Conservation (phyloP, 2,797 vertebrate genomes). For the Pseudotriccus pelzelni region DNA sequence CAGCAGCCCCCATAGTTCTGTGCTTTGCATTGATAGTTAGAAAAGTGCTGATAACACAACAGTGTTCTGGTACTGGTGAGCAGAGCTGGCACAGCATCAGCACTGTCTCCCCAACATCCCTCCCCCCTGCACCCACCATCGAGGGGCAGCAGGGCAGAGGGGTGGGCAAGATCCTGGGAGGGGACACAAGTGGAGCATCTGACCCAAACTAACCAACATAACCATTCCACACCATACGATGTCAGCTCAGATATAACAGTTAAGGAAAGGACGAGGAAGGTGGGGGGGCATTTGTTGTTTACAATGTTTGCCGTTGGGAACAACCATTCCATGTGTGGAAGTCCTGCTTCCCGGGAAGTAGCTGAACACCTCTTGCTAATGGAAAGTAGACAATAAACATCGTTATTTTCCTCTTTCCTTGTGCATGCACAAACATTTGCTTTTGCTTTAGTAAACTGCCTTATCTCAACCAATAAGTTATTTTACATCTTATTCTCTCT, state of each 20-base stretch:
- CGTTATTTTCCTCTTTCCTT: background rate
- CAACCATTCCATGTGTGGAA: background rate
- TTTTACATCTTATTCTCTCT: background rate
- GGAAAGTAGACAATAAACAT: background rate
- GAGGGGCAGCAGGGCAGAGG: background rate
- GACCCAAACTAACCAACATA: background rate
- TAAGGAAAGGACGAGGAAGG: background rate
- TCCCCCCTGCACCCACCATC: too few species aligned
- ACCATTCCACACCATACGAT: background rate
- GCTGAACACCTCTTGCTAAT: background rate
- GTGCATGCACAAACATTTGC: background rate
- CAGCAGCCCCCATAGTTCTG: background rate
- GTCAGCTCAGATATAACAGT: background rate
- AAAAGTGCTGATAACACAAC: background rate
- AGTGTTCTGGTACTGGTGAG: background rate
- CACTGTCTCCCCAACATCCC: background rate
- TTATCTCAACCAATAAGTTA: background rate
- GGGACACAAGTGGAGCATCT: background rate
- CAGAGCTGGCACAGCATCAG: background rate
- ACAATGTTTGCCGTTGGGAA: background rate
- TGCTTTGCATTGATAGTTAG: background rate
- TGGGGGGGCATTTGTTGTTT: background rate
- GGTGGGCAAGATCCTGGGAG: background rate
- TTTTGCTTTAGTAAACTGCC: background rate
- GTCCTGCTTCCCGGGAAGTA: background rate